Evolutionary conservation across 2,113 vertebrate genomes (phyloP).

Genomic region (Ictalurus furcatus): DNA sequence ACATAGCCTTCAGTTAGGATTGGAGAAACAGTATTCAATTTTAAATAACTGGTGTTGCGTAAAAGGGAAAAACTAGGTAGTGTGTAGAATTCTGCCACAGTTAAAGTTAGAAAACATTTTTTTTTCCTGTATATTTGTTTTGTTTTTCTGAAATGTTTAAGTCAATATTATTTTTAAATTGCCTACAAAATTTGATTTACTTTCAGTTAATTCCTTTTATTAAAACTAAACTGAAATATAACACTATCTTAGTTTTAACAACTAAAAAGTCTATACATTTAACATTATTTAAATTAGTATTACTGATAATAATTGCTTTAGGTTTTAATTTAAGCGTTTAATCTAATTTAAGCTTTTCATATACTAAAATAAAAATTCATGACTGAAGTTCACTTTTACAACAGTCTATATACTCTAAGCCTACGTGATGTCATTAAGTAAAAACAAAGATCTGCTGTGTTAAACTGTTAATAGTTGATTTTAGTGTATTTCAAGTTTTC

Average conservation of each 20-base stretch:
- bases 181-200: not conserved
- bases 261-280: not conserved
- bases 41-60: not conserved
- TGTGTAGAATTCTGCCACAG: not conserved
- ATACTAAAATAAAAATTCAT: not conserved
- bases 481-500: not conserved
- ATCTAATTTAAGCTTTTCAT: not conserved
- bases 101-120: not conserved
- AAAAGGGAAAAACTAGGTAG: not conserved
- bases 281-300: not conserved
- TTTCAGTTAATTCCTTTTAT: not conserved
- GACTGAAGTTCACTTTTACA: not conserved
- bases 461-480: not conserved
- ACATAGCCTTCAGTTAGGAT: constrained; percentile 15
- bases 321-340: not conserved
- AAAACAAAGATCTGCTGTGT: not conserved
- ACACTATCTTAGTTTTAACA: not conserved
- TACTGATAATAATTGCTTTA: not conserved
- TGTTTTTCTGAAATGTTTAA: too few relatives aligned
- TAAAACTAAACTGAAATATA: not conserved
- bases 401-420: not conserved
- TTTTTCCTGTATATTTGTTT: not conserved
- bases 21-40: not conserved
- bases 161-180: not conserved
- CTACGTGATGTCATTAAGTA: not conserved